Evolutionary conservation across 2,888 invertebrate genomes (phyloP), one percentile per base, ranked within the genome.

Genomic region (Drosophila hamatofila): DNA sequence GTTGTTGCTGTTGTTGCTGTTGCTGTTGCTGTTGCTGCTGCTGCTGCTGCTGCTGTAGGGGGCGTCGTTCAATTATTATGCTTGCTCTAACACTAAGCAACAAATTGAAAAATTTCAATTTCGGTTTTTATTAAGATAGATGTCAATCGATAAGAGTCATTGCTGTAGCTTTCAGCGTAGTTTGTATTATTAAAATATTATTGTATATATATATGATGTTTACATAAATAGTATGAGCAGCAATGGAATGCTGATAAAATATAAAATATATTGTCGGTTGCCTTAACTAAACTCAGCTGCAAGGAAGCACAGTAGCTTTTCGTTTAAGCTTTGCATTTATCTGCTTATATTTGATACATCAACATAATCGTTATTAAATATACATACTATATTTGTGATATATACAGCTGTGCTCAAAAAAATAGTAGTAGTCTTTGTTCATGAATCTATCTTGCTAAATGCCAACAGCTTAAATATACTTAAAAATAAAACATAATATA

Each of bases 71-170:
- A 37, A 39, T 72, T 65, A 62, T 46, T 44, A 49, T 51, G 35
- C 80, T 74, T 77, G 52, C 73, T 68, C 73, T 66, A 37, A 18
- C 46, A 42, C 55, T 56, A 7, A 1, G 41, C 55, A 5, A 21
- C 41, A 30, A 56, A 56, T 56, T 42, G 41, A 56, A 56, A 30
- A 42, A 12, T 30, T 56, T 30, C 18, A 30, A 41, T 39, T 55
- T 5, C n/a, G 0, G 0, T 35, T 52, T 37, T 25, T 37, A 37
- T 52, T 23, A 5, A 6, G 23, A 23, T 37, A 8, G 37, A 5
- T 27, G 25, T 1, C 14, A 39, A 55, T 55, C 41, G 30, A 39
- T 39, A 4, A 9, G 8, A 54, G 23, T 39, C 14, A 35, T 5
- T 35, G 21, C 9, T 23, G 21, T 12, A 7, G 35, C 35, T 37